Evolutionary conservation across 2,113 vertebrate genomes (phyloP).

Genomic region (Castor canadensis): DNA sequence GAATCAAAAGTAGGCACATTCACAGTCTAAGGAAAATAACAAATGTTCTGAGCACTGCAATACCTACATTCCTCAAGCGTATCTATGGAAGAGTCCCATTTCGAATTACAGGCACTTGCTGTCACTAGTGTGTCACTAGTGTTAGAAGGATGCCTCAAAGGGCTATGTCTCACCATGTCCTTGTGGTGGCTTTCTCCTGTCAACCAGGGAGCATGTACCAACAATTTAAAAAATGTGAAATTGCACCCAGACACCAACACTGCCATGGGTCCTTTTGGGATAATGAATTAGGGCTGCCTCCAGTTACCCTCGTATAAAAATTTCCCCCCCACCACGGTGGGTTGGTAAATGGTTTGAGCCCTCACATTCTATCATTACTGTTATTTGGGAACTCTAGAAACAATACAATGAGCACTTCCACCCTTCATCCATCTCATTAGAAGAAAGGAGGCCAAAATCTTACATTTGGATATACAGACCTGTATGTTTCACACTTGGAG

Average conservation of each 20-base stretch:
- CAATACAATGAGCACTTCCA: neutral
- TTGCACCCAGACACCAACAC: neutral
- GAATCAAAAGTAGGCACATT: neutral
- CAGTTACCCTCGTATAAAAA: neutral
- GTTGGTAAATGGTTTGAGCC: neutral
- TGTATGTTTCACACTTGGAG: too few species aligned
- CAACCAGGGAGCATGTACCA: neutral
- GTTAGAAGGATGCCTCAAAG: neutral
- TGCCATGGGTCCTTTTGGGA: neutral
- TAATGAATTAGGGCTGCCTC: neutral
- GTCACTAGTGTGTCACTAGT: neutral
- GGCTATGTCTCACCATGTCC: neutral
- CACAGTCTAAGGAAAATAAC: neutral
- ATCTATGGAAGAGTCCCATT: neutral
- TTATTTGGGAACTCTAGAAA: neutral
- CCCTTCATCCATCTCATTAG: neutral
- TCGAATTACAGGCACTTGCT: neutral
- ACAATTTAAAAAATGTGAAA: constrained; percentile 11
- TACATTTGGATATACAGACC: neutral
- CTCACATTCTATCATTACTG: neutral
- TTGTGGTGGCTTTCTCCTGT: neutral
- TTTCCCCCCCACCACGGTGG: neutral
- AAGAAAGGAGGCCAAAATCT: neutral
- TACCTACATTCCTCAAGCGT: neutral
- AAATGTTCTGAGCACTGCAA: constrained; percentile 1